Evolutionary conservation across 2,797 vertebrate species (phyloP), one percentile per base, ranked within the genome.

Genomic region (Parauchenoglanis ngamensis): DNA sequence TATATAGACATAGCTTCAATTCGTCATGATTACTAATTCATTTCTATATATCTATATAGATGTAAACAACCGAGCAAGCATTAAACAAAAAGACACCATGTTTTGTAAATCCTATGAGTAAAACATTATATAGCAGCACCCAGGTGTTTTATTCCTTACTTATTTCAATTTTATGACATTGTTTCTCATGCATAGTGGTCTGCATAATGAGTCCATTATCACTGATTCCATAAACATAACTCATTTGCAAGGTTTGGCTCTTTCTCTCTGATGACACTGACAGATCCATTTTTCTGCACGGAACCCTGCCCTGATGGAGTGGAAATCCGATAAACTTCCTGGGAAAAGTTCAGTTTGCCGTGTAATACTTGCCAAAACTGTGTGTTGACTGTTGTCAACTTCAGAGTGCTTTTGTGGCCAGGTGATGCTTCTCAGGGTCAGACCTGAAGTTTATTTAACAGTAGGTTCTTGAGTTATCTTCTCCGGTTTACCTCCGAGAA

Each of bases 261-360:
- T 92, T 92, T 91, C 91, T 89, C 87, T 83, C 52, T n/a, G 56
- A 87, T 94, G 94, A 95, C 94, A 95, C 85, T 94, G 95, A 96
- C 91, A 94, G 95, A 96, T 95, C 79, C 81, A 94, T 94, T 95
- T 92, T 94, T 95, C 91, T 88, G 89, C 84, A 70, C 85, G 89
- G 93, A 90, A 90, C 92, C 92, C 79, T 59, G 65, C 59, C 21
- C 49, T 65, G 57, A 57, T 75, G 44, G 87, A 40, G 13, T 56
- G 28, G 67, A 49, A 80, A 23, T n/a, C 76, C n/a, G 46, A 17
- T 59, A 65, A 57, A 82, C 63, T 76, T 86, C 59, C 86, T 83
- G 72, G n/a, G 40, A 89, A 81, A 85, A 72, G 63, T 88, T 86
- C n/a, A 59, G 13, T 83, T 80, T 63, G 89, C 63, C 12, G 63